These are phyloP conservation scores for Sycobia sp. DNA, from an alignment of 1,140 invertebrate species.

Conservation along the genomic window DNA sequence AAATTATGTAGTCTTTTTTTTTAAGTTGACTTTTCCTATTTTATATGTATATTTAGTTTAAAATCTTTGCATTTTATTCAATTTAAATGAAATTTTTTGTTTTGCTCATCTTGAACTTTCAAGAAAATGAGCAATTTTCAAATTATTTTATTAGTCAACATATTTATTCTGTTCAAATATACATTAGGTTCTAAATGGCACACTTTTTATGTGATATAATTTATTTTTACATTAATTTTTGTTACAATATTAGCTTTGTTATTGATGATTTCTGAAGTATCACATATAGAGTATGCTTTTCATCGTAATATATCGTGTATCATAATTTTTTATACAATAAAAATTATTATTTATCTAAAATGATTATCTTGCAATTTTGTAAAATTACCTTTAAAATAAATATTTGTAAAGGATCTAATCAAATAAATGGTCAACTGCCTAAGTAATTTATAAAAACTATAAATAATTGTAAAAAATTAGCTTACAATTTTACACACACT, in stretches of 20 bases:
- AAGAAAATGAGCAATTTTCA: conserved; percentile 10
- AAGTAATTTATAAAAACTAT: too few relatives aligned
- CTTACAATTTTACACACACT: too few relatives aligned
- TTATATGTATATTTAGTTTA: conserved; percentile 14
- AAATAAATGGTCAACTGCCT: too few relatives aligned
- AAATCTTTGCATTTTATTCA: conserved; percentile 13
- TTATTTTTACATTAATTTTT: background rate
- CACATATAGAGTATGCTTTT: conserved; percentile 18
- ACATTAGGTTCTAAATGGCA: background rate
- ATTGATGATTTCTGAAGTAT: background rate
- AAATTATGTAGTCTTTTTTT: conserved; percentile 15
- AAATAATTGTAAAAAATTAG: too few relatives aligned
- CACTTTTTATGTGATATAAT: conserved; percentile 12
- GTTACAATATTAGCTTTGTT: background rate
- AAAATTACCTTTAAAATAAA: too few relatives aligned
- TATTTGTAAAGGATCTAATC: too few relatives aligned
- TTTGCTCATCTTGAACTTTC: conserved; percentile 23
- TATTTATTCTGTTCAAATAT: conserved; percentile 15
- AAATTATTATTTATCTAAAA: too few relatives aligned
- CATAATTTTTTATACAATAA: background rate
- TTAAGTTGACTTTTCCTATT: conserved; percentile 17
- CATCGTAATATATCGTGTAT: conserved; percentile 27
- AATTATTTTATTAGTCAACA: conserved; percentile 12
- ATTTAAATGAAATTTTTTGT: conserved; percentile 29
- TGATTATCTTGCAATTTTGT: too few relatives aligned